Percentiles rank a stretch among this genome's conserved stretches.
Evolutionary conservation across 2,888 invertebrate species (phyloP).

Genomic region (Sesia bembeciformis): DNA sequence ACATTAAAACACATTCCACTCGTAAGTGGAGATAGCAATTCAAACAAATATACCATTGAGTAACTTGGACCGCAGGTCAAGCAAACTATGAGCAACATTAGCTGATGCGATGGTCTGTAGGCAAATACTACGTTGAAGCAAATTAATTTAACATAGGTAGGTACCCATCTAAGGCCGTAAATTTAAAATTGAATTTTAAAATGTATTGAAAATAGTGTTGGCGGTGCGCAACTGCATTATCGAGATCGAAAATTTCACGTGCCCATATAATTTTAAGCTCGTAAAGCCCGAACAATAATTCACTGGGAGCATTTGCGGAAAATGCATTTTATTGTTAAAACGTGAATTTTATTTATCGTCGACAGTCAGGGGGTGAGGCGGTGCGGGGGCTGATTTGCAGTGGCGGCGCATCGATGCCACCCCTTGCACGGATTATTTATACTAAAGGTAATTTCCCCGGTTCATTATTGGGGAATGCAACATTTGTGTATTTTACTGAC

Average conservation of each 20-base stretch:
- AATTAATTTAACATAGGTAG: background rate
- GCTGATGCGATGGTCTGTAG: no score
- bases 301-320: constrained; percentile 72
- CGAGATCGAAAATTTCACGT: constrained; percentile 72
- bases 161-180: background rate
- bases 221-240: constrained; percentile 51
- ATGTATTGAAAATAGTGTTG: constrained; percentile 50
- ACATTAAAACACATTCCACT: no score
- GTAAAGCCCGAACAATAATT: constrained; percentile 70
- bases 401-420: constrained; percentile 66
- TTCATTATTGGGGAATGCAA: constrained; percentile 71
- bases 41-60: no score
- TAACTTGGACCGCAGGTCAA: no score
- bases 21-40: no score
- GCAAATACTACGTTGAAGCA: no score
- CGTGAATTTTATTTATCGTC: constrained; percentile 74
- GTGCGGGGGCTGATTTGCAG: constrained; percentile 63
- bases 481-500: constrained; percentile 62
- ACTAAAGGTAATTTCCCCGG: constrained; percentile 69
- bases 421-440: constrained; percentile 72
- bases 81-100: no score
- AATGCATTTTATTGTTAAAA: constrained; percentile 76
- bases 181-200: background rate
- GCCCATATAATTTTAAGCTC: constrained; percentile 74
- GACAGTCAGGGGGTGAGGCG: constrained; percentile 52